Conservation (phyloP, 2,113 vertebrate species). For the Turdus rufiventris region DNA sequence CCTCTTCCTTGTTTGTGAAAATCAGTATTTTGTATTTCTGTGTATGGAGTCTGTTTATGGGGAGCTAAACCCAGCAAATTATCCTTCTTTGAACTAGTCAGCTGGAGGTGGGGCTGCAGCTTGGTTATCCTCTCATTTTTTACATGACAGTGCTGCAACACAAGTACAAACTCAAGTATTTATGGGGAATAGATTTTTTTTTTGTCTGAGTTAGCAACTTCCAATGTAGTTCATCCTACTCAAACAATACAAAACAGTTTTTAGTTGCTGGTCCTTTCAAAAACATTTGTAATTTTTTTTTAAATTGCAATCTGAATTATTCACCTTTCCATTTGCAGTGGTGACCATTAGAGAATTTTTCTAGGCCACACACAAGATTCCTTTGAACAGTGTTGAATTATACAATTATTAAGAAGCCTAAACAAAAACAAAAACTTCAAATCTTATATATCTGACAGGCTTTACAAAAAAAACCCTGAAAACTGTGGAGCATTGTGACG, state of each 20-base stretch:
- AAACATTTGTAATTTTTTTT: not conserved
- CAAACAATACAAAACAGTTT: not conserved
- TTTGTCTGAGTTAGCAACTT: not conserved
- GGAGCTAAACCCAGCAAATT: not conserved
- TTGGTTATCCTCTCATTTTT: not conserved
- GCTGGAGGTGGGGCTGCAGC: rapidly evolving
- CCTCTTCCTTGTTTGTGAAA: not conserved
- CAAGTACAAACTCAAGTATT: not conserved
- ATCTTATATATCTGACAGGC: not conserved
- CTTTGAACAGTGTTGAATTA: not conserved
- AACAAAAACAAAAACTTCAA: not conserved
- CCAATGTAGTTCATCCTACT: not conserved
- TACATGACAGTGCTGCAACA: not conserved
- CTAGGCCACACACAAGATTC: not conserved
- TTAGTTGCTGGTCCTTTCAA: not conserved
- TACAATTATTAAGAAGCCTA: not conserved
- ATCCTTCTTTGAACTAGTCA: not conserved
- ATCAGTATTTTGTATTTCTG: not conserved
- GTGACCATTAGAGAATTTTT: not conserved
- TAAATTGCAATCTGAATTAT: not conserved
- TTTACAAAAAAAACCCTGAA: not conserved
- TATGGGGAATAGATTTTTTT: not conserved
- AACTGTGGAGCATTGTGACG: not conserved
- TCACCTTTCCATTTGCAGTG: not conserved
- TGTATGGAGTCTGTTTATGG: not conserved